Conservation (phyloP, 2,797 vertebrate species). For the Decapterus maruadsi region DNA sequence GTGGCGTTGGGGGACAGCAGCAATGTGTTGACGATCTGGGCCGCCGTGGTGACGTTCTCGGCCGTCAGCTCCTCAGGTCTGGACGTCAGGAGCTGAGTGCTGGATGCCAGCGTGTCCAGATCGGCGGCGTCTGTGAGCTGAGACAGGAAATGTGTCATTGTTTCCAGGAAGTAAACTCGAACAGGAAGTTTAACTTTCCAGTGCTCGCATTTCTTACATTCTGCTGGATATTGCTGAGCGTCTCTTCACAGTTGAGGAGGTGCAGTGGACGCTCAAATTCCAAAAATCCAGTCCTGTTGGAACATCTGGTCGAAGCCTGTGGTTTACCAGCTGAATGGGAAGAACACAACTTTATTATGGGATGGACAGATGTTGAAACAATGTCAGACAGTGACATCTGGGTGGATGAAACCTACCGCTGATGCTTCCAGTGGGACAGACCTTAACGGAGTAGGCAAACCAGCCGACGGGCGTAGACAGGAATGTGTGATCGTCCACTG, state of each 20-base stretch:
- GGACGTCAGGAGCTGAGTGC: slow-evolving; percentile 76
- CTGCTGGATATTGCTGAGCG: slow-evolving; percentile 27
- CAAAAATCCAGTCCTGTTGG: background rate
- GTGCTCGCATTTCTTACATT: slow-evolving; percentile 30
- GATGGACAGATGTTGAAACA: no score
- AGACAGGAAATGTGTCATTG: no score
- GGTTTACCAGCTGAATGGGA: background rate
- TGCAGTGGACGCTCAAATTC: background rate
- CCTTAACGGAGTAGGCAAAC: background rate
- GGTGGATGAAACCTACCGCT: background rate
- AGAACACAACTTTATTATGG: background rate
- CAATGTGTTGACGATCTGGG: slow-evolving; percentile 53
- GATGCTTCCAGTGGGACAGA: background rate
- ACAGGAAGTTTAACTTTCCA: no score
- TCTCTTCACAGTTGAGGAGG: slow-evolving; percentile 32
- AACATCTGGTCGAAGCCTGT: background rate
- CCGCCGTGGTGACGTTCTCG: slow-evolving; percentile 58
- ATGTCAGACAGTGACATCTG: no score
- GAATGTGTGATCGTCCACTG: rapidly evolving
- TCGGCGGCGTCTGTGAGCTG: slow-evolving; percentile 45
- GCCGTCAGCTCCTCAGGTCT: slow-evolving; percentile 61
- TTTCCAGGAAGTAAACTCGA: no score
- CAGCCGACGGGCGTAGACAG: background rate
- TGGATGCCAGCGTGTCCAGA: slow-evolving; percentile 40
- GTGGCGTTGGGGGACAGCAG: slow-evolving; percentile 40